Conservation (phyloP, 2,888 invertebrate genomes). For the Ischnura elegans region DNA sequence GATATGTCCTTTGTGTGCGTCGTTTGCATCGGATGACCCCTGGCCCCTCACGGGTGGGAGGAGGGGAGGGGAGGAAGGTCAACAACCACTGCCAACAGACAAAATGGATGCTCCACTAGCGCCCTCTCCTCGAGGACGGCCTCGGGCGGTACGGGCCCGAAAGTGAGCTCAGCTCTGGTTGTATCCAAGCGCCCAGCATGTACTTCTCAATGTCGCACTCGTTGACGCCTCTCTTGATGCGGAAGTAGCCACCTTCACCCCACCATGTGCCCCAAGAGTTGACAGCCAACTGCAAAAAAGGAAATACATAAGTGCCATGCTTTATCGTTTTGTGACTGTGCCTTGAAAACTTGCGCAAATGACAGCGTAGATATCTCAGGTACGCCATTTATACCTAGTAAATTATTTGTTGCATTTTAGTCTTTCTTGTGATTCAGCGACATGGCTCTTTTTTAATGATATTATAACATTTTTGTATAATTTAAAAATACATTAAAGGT, state of each 20-base stretch:
- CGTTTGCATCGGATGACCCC: neutral
- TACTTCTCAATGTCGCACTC: constrained; percentile 95
- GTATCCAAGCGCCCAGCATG: constrained; percentile 89
- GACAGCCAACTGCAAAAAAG: constrained; percentile 87
- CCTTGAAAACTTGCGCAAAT: too few relatives aligned
- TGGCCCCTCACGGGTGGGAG: neutral
- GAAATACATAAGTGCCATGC: too few relatives aligned
- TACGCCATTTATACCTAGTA: too few relatives aligned
- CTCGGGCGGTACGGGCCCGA: neutral
- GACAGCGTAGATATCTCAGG: too few relatives aligned
- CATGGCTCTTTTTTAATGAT: too few relatives aligned
- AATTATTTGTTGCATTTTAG: too few relatives aligned
- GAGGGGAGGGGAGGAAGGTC: neutral
- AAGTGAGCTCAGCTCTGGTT: constrained; percentile 72
- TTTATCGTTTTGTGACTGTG: too few relatives aligned
- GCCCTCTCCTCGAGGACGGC: neutral
- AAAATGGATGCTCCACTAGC: neutral
- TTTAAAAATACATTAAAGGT: too few relatives aligned
- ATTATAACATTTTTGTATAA: too few relatives aligned
- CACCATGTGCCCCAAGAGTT: constrained; percentile 96
- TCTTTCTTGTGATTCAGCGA: too few relatives aligned
- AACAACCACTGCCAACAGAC: neutral
- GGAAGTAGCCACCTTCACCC: constrained; percentile 96
- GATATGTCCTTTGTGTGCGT: neutral
- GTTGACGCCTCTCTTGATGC: constrained; percentile 89